A percentile compares a stretch with the other conserved stretches of the same genome.
Evolutionary conservation across 2,888 invertebrate genomes (phyloP).

Genomic region (Phortica okadai): DNA sequence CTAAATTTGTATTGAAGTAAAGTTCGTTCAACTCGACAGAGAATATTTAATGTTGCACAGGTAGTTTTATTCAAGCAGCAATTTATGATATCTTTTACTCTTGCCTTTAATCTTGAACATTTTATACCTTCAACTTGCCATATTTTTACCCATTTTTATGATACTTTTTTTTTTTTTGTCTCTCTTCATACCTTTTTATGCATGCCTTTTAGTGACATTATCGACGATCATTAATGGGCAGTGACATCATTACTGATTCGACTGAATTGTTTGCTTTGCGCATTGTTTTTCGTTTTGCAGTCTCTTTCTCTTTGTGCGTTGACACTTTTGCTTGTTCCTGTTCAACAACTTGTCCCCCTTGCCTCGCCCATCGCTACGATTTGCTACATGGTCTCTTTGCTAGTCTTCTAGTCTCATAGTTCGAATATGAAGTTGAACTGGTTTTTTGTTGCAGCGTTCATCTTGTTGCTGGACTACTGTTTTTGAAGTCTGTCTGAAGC

Average conservation of each 20-base stretch:
- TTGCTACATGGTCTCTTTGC: not conserved
- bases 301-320: not conserved
- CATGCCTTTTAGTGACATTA: not conserved
- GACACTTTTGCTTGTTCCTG: not conserved
- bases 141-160: not conserved
- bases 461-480: constrained; percentile 26
- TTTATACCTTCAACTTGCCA: not conserved
- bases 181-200: not conserved
- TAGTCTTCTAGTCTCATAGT: not conserved
- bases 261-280: not conserved
- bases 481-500: not conserved
- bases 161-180: not conserved
- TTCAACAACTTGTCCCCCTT: not conserved
- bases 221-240: constrained; percentile 1
- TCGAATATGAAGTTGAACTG: not conserved
- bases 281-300: not conserved
- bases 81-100: no score
- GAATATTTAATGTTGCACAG: no score
- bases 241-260: constrained; percentile 1
- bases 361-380: not conserved
- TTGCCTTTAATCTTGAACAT: not conserved
- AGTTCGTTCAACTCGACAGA: no score
- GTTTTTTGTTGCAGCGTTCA: constrained; percentile 24
- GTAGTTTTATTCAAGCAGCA: no score
- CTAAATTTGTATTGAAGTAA: no score